Percentiles rank a stretch among this genome's conserved stretches.
phyloP scores from a whole-genome alignment of 1,140 invertebrate species.

The Micrasema longulum region DNA sequence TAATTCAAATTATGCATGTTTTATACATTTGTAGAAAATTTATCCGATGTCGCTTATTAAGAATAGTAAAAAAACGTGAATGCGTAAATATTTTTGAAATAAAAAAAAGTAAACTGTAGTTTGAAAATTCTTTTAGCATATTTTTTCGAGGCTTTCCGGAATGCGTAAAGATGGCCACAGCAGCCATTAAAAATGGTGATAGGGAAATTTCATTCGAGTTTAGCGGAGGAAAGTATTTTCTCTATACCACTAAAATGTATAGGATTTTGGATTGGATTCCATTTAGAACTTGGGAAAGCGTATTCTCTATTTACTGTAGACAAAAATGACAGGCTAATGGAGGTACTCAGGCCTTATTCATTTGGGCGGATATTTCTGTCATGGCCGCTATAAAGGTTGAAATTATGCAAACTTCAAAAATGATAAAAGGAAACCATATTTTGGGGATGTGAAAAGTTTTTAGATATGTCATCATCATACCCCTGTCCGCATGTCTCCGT shows the following conservation, averaged over 20 bases:
- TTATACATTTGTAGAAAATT: too few relatives aligned
- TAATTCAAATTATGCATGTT: too few relatives aligned
- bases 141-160: too few relatives aligned
- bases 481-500: too few relatives aligned
- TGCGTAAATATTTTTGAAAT: too few relatives aligned
- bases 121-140: too few relatives aligned
- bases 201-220: conserved; percentile 3
- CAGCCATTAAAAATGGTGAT: conserved; percentile 3
- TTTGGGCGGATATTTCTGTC: not conserved
- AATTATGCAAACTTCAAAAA: not conserved
- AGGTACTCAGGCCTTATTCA: not conserved
- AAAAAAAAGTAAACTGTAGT: too few relatives aligned
- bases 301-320: not conserved
- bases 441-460: not conserved
- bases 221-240: not conserved
- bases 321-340: not conserved
- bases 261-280: conserved; percentile 2
- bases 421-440: not conserved
- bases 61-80: too few relatives aligned
- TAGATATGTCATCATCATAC: too few relatives aligned
- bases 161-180: not conserved
- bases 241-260: not conserved
- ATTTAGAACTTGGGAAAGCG: not conserved
- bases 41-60: too few relatives aligned
- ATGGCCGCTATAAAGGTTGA: not conserved